Evolutionary conservation across 2,113 vertebrate genomes (phyloP).

Genomic region (Dryoscopus gambensis): DNA sequence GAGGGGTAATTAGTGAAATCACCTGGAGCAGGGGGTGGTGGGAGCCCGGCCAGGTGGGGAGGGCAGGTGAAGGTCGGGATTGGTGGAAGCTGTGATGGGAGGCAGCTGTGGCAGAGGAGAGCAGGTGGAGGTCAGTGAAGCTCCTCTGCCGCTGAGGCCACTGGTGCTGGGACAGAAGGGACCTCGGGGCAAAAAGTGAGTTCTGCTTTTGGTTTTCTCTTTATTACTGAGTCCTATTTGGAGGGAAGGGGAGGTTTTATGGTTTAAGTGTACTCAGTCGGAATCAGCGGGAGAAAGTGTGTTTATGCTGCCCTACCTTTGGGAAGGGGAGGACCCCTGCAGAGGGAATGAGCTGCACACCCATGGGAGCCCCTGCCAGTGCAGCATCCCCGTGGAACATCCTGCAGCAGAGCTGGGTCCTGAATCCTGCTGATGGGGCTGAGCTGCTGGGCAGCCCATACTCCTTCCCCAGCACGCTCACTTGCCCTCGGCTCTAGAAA

Average conservation of each 20-base stretch:
- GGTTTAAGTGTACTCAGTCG: background rate
- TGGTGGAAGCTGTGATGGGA: fast-evolving
- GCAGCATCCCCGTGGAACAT: fast-evolving
- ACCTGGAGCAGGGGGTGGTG: background rate
- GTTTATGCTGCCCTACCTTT: fast-evolving
- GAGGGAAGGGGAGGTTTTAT: background rate
- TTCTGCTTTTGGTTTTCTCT: background rate
- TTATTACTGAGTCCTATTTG: background rate
- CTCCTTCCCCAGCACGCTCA: background rate
- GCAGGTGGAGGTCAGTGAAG: no score
- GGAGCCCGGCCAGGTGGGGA: background rate
- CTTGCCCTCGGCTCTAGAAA: background rate
- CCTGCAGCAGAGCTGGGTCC: background rate
- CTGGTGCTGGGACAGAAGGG: background rate
- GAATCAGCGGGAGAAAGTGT: background rate
- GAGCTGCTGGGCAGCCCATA: background rate
- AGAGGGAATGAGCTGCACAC: fast-evolving
- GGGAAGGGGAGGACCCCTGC: background rate
- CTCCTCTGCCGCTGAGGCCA: background rate
- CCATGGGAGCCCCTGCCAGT: background rate
- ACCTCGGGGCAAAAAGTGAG: background rate
- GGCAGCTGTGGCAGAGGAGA: no score
- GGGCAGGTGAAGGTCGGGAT: fast-evolving
- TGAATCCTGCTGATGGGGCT: background rate
- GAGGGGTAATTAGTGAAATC: background rate